A percentile compares a stretch with the other conserved stretches of the same genome.
These are phyloP conservation scores for Aurelia aurita complex sp. Pacific DNA, from an alignment of 30 jellyfish, hydroid and myxozoan genomes.

Conservation along the genomic window DNA sequence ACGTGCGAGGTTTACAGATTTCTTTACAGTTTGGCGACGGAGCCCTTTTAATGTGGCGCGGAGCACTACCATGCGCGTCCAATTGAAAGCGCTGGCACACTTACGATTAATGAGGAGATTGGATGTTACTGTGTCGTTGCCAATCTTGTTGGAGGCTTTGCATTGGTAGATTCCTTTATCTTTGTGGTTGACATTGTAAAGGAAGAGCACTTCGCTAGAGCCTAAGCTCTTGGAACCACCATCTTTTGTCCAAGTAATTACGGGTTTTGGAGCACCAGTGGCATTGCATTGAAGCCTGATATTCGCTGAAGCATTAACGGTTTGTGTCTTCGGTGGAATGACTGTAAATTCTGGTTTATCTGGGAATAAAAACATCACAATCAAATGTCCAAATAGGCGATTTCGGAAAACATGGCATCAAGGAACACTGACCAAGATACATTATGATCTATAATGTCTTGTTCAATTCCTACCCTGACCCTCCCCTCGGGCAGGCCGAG, in stretches of 20 bases:
- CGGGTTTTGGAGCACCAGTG: conserved; percentile 87
- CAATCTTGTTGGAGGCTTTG: conserved; percentile 79
- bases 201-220: conserved; percentile 27
- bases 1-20: too few relatives aligned
- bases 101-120: conserved; percentile 74
- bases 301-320: conserved; percentile 53
- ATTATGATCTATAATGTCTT: not conserved
- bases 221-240: conserved; percentile 29
- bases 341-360: conserved; percentile 76
- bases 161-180: conserved; percentile 81
- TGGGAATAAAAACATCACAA: not conserved
- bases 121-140: conserved; percentile 54
- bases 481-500: too few relatives aligned
- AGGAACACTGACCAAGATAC: not conserved
- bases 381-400: not conserved
- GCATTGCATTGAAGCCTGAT: conserved; percentile 80
- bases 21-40: too few relatives aligned
- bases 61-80: too few relatives aligned
- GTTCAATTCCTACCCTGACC: too few relatives aligned
- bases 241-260: conserved; percentile 74
- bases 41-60: too few relatives aligned
- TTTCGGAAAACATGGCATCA: not conserved
- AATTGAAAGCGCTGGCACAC: conserved; percentile 8
- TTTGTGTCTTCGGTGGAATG: conserved; percentile 46
- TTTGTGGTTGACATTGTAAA: conserved; percentile 54